Evolutionary conservation across 2,113 vertebrate genomes (phyloP).

Genomic region (Peromyscus californicus): DNA sequence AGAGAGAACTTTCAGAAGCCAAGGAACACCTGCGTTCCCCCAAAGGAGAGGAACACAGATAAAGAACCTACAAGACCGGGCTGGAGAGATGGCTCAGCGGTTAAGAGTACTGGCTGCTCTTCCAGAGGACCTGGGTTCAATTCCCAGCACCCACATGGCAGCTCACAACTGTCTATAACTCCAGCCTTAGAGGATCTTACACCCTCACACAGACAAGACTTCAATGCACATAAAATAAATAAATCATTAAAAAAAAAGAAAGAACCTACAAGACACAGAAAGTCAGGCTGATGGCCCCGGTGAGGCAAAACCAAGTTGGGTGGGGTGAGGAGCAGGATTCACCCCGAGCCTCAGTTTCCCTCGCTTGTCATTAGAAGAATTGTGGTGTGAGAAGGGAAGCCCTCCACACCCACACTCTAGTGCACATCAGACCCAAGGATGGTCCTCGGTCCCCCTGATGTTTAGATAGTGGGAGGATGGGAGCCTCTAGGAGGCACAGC

Average conservation of each 20-base stretch:
- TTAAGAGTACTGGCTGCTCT: too few relatives aligned
- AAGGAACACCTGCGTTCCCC: neutral
- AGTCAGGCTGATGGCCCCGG: neutral
- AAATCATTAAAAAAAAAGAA: too few relatives aligned
- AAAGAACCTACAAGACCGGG: too few relatives aligned
- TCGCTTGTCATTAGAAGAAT: neutral
- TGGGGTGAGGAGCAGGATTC: neutral
- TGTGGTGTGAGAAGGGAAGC: neutral
- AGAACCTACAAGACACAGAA: neutral
- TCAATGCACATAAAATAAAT: too few relatives aligned
- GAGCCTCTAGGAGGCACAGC: neutral
- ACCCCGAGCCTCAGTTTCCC: neutral
- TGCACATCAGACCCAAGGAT: neutral
- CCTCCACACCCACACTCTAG: neutral
- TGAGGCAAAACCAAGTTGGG: neutral
- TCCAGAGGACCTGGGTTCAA: too few relatives aligned
- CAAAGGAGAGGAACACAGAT: neutral
- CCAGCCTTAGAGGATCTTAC: too few relatives aligned
- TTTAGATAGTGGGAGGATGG: neutral
- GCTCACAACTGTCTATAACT: too few relatives aligned
- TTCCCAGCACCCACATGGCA: too few relatives aligned
- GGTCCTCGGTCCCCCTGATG: too few relatives aligned
- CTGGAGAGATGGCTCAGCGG: too few relatives aligned
- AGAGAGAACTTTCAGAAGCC: neutral
- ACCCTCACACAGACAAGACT: too few relatives aligned